Evolutionary conservation across 2,797 vertebrate genomes (phyloP).

Genomic region (Otolemur crassicaudatus): DNA sequence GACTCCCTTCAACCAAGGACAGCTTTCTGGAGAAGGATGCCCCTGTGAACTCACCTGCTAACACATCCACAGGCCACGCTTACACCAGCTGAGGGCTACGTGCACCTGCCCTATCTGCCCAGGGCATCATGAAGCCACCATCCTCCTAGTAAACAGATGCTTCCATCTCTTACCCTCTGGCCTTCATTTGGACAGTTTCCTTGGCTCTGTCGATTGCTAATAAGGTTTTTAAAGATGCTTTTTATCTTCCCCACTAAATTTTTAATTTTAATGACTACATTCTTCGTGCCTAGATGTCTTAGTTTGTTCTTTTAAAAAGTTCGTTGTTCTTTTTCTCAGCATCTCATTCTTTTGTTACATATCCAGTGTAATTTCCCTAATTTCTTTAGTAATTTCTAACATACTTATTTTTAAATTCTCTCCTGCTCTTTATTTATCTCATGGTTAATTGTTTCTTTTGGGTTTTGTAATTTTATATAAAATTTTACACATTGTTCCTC

Average conservation of each 20-base stretch:
- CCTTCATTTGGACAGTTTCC: neutral
- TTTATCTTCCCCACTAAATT: neutral
- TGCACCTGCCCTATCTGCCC: rapidly evolving
- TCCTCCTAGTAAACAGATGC: rapidly evolving
- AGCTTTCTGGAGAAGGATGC: neutral
- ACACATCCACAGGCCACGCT: neutral
- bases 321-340: neutral
- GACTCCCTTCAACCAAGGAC: neutral
- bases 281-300: constrained; percentile 29
- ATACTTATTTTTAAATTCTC: neutral
- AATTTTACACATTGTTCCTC: neutral
- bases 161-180: neutral
- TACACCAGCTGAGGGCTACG: neutral
- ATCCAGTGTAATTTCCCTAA: neutral
- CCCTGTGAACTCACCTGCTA: no score
- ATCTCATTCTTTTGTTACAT: neutral
- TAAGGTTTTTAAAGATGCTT: neutral
- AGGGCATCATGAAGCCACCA: rapidly evolving
- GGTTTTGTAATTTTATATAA: neutral
- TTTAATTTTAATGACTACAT: neutral
- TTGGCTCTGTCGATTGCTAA: neutral
- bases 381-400: neutral
- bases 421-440: neutral
- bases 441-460: neutral
- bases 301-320: neutral